Conservation (phyloP, 1,140 invertebrate genomes). For the Drosophila nigromelanica region DNA sequence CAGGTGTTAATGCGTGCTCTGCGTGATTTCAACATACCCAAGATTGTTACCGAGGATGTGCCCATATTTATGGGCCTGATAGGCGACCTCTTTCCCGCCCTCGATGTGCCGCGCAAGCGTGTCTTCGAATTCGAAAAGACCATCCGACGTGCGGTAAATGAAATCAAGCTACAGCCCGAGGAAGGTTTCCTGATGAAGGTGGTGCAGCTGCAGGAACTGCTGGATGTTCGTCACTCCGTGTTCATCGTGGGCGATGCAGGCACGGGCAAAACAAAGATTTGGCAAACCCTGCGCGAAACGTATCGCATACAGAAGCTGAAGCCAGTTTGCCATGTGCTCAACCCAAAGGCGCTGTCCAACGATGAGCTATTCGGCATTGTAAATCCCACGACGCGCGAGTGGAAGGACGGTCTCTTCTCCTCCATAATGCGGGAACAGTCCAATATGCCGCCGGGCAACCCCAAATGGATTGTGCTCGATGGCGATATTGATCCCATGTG, state of each 20-base stretch:
- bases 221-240: slow-evolving; percentile 94
- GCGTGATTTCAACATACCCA: slow-evolving; percentile 94
- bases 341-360: slow-evolving; percentile 98
- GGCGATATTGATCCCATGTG: slow-evolving; percentile 99
- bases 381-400: slow-evolving; percentile 97
- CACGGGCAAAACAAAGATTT: slow-evolving; percentile 94
- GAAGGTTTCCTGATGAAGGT: slow-evolving; percentile 93
- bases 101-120: slow-evolving; percentile 91
- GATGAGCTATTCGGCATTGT: slow-evolving; percentile 98
- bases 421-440: slow-evolving; percentile 96
- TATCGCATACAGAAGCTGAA: slow-evolving; percentile 91
- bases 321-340: slow-evolving; percentile 94
- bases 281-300: slow-evolving; percentile 92
- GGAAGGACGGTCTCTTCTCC: slow-evolving; percentile 98
- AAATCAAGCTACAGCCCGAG: slow-evolving; percentile 93
- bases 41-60: slow-evolving; percentile 93
- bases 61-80: slow-evolving; percentile 94
- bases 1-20: slow-evolving; percentile 91
- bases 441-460: slow-evolving; percentile 89
- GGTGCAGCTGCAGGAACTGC: slow-evolving; percentile 93
- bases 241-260: slow-evolving; percentile 94
- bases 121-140: slow-evolving; percentile 91
- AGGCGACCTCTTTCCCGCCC: slow-evolving; percentile 91
- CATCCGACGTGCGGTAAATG: slow-evolving; percentile 88
- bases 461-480: slow-evolving; percentile 98